These are phyloP conservation scores for Pocota personata DNA, from an alignment of 2,888 invertebrate genomes.

Conservation along the genomic window DNA sequence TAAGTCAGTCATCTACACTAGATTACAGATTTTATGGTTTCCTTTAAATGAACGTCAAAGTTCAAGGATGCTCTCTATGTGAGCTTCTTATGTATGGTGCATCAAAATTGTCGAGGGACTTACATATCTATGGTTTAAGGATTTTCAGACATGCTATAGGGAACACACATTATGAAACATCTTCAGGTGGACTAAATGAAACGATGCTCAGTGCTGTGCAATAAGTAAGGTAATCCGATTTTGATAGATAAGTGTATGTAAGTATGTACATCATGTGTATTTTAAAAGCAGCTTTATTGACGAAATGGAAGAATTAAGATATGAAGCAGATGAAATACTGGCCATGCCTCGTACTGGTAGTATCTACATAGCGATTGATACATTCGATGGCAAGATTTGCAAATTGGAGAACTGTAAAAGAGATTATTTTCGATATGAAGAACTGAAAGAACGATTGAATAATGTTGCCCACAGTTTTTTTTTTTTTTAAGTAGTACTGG, in stretches of 20 bases:
- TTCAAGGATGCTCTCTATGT: background rate
- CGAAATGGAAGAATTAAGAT: no score
- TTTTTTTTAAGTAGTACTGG: no score
- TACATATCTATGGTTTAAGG: background rate
- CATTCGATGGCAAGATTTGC: no score
- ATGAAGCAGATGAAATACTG: no score
- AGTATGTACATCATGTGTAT: background rate
- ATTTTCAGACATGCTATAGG: background rate
- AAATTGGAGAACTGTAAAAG: no score
- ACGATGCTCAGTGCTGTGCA: background rate
- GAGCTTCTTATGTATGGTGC: background rate
- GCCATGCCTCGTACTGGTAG: no score
- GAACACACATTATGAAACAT: background rate
- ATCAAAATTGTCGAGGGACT: background rate
- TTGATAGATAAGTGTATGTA: background rate
- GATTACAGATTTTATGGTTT: slow-evolving; percentile 12
- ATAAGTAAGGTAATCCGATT: background rate
- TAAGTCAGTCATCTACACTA: slow-evolving; percentile 5
- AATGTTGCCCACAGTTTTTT: no score
- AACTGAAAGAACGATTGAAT: no score
- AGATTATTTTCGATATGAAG: no score
- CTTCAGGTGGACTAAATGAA: background rate
- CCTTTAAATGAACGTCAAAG: slow-evolving; percentile 4
- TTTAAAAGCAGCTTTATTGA: background rate
- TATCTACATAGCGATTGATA: no score